Evolutionary conservation across 2,797 vertebrate genomes (phyloP), one percentile per base, ranked within the genome.

Genomic region (Enteromius anoplus): DNA sequence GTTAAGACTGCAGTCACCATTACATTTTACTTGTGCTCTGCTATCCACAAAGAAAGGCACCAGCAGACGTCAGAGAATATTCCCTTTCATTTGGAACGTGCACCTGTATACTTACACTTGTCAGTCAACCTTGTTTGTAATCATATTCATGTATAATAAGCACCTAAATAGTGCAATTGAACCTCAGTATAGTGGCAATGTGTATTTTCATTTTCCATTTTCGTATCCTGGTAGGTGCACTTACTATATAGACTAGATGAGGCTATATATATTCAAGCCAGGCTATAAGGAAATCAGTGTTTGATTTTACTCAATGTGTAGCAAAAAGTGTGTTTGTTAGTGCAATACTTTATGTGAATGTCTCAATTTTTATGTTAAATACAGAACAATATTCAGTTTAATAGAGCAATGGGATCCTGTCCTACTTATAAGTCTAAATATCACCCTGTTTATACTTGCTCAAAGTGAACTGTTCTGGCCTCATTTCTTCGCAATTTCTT

Each of bases 141-240:
- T 26, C n/a, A 75, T 53, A 75, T 75, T 26, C 15, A 8, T 75
- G 29, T 65, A 65, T 75, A 81, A 81, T 40, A 65, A 75, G 60
- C 32, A 51, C 15, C 58, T 53, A n/a, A 53, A 75, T 37, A 51
- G 21, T 40, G 29, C 8, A 75, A 53, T 2, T 53, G 49, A 80
- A 32, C 29, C 47, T 55, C 64, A 79, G 53, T 45, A 6, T 72
- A 34, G 53, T 7, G 0, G 32, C 51, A 32, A 14, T 2, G 7
- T 49, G 15, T 65, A 7, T 29, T 75, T 64, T 51, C 19, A 34
- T 75, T 82, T 66, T 42, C 17, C 2, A 42, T 66, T 14, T n/a
- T 75, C 0, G 10, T 66, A 14, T 42, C 5, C 21, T 51, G 11
- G 5, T 66, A 23, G 11, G 8, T 68, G 64, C 64, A 79, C 47